Percentiles rank a stretch among this genome's conserved stretches.
Conservation (phyloP, 2,113 vertebrate genomes). For the Rhynchomys soricoides region DNA sequence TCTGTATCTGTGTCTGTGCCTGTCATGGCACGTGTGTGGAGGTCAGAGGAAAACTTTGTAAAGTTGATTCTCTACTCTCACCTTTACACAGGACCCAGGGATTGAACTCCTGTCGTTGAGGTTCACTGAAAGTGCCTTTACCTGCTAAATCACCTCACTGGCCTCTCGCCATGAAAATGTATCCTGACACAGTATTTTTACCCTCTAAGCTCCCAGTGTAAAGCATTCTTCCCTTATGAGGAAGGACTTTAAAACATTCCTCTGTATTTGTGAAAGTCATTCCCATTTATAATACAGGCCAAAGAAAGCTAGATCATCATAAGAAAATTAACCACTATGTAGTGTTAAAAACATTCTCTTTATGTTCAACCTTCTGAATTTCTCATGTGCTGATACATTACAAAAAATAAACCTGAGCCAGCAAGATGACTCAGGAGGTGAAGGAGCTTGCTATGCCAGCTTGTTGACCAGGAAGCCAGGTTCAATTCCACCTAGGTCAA, state of each 20-base stretch:
- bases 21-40: too few species aligned
- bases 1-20: too few species aligned
- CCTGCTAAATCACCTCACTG: not conserved
- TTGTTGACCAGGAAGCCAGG: not conserved
- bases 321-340: not conserved
- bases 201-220: not conserved
- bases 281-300: not conserved
- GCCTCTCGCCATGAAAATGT: not conserved
- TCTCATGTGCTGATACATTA: not conserved
- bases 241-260: constrained; percentile 18
- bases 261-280: not conserved
- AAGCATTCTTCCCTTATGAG: not conserved
- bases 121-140: not conserved
- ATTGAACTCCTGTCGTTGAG: not conserved
- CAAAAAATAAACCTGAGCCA: not conserved
- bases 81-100: not conserved
- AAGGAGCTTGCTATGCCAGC: not conserved
- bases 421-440: not conserved
- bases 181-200: not conserved
- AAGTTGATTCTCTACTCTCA: not conserved
- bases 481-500: too few species aligned
- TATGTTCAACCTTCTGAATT: not conserved
- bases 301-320: not conserved
- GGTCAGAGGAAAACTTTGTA: not conserved
- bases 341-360: not conserved